Conservation (phyloP, 1,140 invertebrate genomes). For the Drosophila prosaltans region DNA sequence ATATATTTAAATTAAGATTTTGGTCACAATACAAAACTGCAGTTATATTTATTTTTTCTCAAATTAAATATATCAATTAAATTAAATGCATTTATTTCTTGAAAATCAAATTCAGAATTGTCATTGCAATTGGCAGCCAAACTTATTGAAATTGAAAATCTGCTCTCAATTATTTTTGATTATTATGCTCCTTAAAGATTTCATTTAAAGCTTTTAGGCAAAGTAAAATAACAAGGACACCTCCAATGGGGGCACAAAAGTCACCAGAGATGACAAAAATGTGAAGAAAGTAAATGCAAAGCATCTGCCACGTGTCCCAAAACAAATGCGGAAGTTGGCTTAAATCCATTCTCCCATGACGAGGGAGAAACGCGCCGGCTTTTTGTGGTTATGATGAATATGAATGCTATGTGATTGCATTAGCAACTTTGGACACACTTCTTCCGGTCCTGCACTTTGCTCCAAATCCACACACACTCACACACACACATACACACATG, state of each 20-base stretch:
- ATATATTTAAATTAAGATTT: background rate
- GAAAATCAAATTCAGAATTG: no score
- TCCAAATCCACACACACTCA: background rate
- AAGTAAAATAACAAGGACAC: no score
- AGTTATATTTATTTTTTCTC: no score
- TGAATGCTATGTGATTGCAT: slow-evolving; percentile 81
- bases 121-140: no score
- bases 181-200: no score
- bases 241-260: background rate
- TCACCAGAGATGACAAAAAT: background rate
- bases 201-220: background rate
- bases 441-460: slow-evolving; percentile 25
- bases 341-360: slow-evolving; percentile 39
- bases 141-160: no score
- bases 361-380: slow-evolving; percentile 45
- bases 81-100: no score
- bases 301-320: slow-evolving; percentile 5
- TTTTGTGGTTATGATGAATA: slow-evolving; percentile 81
- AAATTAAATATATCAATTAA: no score
- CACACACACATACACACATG: slow-evolving; percentile 21
- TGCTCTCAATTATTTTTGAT: no score
- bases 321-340: slow-evolving; percentile 35
- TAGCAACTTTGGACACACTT: slow-evolving; percentile 65
- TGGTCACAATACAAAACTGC: no score
- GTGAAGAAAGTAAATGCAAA: slow-evolving; percentile 2